Base-by-base conservation (phyloP, 2,113 vertebrate genomes). In the Notarius quadriscutis region DNA sequence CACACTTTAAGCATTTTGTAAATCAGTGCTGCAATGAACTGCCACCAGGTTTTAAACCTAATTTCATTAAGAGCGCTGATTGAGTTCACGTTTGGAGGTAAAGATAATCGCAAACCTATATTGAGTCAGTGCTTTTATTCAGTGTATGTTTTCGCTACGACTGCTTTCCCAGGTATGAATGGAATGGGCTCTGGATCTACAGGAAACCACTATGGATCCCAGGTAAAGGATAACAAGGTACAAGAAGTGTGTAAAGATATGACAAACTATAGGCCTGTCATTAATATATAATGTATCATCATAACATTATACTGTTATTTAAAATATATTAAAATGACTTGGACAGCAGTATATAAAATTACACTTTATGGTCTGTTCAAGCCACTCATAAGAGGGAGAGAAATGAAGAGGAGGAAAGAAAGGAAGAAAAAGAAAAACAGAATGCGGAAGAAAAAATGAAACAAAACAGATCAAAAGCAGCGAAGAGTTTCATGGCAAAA, bases 131-230 rank as follows among this genome's bases (percentile, higher is more conserved):
- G 20, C 53, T 62, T 60, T 75, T 48, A 83, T 88, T 88, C 3
- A 89, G 60, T n/a, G 65, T 91, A 34, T 91, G 41, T 87, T 88
- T 63, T 74, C 92, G 20, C 83, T 91, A 27, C 30, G 53, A 30
- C 53, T 84, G 69, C 86, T 91, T 89, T 90, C 63, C 65, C 91
- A 96, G 97, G 96, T 90, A 95, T 97, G 87, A 91, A 95, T 90
- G 94, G 96, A 96, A 96, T 93, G 96, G 97, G 95, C 87, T 90
- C 95, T 87, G 97, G 97, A 41, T 92, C 93, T 89, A 96, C 87
- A 82, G 89, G 94, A 92, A 96, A 93, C 92, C 92, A 95, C 2
- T 99, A 98, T 91, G 97, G 97, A 91, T 95, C 97, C 72, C 97
- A 98, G 97, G 98, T 99, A 95, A 97, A 91, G 3, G 51, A 41